phyloP scores from a whole-genome alignment of 2,888 invertebrate genomes.

The Ennomos erosarius region DNA sequence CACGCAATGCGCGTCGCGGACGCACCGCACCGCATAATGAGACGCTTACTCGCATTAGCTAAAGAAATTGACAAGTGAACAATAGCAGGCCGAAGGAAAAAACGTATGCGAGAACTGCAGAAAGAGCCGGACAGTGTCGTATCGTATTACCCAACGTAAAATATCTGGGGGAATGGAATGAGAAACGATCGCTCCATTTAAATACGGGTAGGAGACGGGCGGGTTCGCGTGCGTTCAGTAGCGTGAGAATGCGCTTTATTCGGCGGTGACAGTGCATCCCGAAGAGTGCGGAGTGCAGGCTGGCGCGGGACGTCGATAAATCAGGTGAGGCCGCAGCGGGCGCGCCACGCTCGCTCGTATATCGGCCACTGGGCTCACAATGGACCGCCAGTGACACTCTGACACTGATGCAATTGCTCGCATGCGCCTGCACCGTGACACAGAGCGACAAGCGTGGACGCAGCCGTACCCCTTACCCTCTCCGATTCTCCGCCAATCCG shows the following conservation, averaged over 20 bases:
- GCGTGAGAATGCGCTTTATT: slow-evolving; percentile 84
- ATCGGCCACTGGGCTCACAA: slow-evolving; percentile 75
- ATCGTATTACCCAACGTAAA: slow-evolving; percentile 85
- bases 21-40: slow-evolving; percentile 84
- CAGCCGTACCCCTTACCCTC: slow-evolving; percentile 56
- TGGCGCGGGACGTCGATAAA: slow-evolving; percentile 77
- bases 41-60: slow-evolving; percentile 86
- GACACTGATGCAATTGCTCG: slow-evolving; percentile 81
- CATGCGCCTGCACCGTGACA: slow-evolving; percentile 69
- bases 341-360: slow-evolving; percentile 61
- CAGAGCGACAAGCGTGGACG: slow-evolving; percentile 53
- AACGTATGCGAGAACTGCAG: slow-evolving; percentile 78
- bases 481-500: slow-evolving; percentile 52
- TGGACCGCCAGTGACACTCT: slow-evolving; percentile 72
- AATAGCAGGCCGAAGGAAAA: slow-evolving; percentile 79
- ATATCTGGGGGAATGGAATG: slow-evolving; percentile 84
- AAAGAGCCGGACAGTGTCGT: slow-evolving; percentile 85
- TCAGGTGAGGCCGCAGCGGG: slow-evolving; percentile 71
- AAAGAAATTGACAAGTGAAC: slow-evolving; percentile 86
- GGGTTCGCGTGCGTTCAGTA: slow-evolving; percentile 83
- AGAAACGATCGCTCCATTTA: slow-evolving; percentile 83
- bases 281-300: slow-evolving; percentile 47
- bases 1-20: slow-evolving; percentile 82
- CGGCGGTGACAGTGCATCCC: slow-evolving; percentile 74
- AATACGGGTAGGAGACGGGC: slow-evolving; percentile 76